A percentile compares a stretch with the other conserved stretches of the same genome.
These are phyloP conservation scores for Notechis scutatus DNA, from an alignment of 2,113 vertebrate genomes.

Conservation along the genomic window DNA sequence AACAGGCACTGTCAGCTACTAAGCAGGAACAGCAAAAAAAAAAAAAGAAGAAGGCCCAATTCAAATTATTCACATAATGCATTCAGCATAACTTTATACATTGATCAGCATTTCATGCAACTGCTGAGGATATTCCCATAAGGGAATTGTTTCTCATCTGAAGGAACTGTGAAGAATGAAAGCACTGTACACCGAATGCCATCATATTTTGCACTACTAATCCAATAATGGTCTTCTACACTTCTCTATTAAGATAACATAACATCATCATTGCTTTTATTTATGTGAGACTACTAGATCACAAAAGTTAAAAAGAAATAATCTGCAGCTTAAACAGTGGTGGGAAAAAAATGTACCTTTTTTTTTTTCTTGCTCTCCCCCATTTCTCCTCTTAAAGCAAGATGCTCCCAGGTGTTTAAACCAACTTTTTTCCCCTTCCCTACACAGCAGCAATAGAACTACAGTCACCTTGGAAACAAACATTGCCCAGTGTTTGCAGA, in stretches of 20 bases:
- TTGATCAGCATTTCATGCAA: background rate
- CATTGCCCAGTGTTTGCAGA: slow-evolving; percentile 90
- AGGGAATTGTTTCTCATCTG: background rate
- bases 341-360: background rate
- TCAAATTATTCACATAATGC: background rate
- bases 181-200: background rate
- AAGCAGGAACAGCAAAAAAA: background rate
- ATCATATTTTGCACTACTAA: background rate
- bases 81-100: background rate
- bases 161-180: background rate
- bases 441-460: slow-evolving; percentile 72
- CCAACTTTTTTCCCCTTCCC: slow-evolving; percentile 55
- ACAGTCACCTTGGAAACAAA: slow-evolving; percentile 81
- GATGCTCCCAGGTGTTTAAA: slow-evolving; percentile 80
- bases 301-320: background rate
- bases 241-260: background rate
- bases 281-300: background rate
- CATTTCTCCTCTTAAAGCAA: slow-evolving; percentile 43
- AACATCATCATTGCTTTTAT: background rate
- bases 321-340: background rate
- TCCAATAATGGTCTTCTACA: background rate
- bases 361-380: slow-evolving; percentile 15
- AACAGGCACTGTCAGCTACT: background rate
- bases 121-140: background rate
- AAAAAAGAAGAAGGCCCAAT: background rate